Base-by-base conservation (phyloP, 2,797 vertebrate species). In the Miichthys miiuy region DNA sequence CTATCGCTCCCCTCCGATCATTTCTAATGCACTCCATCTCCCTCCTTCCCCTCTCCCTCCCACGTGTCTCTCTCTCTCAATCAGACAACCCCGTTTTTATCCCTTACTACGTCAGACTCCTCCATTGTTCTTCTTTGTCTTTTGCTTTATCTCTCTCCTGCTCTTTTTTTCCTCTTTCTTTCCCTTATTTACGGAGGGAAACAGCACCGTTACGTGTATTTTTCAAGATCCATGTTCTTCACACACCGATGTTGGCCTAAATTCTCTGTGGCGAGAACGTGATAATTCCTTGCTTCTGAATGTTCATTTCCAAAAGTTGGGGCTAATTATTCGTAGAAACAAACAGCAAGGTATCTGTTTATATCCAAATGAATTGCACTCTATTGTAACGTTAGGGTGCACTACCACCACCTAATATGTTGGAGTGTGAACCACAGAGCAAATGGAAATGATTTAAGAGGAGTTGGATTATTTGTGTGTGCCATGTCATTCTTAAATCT, bases 1-100 rank as follows among this genome's bases (percentile, higher is more conserved):
- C 87, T 86, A 83, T 88, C 72, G 6, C 84, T 66, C 61, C 75
- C 61, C 87, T 87, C 76, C 81, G 87, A 85, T 89, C 82, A 80
- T 77, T 89, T 88, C 77, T 87, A 83, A 92, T 89, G 82, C 84
- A 81, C 87, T 86, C 88, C 56, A 63, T 41, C 81, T 68, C 69
- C 54, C 69, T 60, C 50, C 25, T 20, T n/a, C 42, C 63, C 20
- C 20, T 5, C 63, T 55, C 13, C 30, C 68, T 42, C 12, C 52
- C 50, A 58, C 20, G 13, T 65, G 13, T 65, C 84, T 74, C 77
- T 60, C 52, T 50, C 52, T 50, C 76, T 85, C 81, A 83, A 75
- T 87, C 88, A 88, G 71, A 81, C 80, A 86, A 42, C 52, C 68
- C 69, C 57, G 42, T 81, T 80, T 85, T 79, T 58, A 56, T 70